These are phyloP conservation scores for Mechanitis mazaeus DNA, from an alignment of 2,888 invertebrate genomes.

Conservation along the genomic window DNA sequence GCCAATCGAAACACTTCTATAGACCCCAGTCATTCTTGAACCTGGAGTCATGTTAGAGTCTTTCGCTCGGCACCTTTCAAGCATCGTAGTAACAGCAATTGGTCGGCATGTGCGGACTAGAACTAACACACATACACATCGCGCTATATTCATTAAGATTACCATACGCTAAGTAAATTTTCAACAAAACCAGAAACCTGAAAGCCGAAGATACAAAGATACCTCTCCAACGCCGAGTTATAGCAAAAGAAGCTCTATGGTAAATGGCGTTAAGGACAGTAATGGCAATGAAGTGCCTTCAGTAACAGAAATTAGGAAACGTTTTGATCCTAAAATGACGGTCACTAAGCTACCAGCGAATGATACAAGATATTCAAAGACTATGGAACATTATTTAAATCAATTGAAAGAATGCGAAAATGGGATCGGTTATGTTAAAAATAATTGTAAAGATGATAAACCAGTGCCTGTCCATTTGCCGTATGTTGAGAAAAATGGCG, in stretches of 20 bases:
- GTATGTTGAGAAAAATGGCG: conserved; percentile 59
- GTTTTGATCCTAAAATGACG: conserved; percentile 74
- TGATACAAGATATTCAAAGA: conserved; percentile 54
- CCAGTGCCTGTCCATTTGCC: conserved; percentile 70
- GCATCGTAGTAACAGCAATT: conserved; percentile 35
- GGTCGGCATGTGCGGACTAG: conserved; percentile 47
- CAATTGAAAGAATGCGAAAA: conserved; percentile 66
- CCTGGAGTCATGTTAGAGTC: conserved; percentile 4
- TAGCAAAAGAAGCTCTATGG: conserved; percentile 58
- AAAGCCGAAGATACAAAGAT: conserved; percentile 67
- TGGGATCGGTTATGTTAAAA: conserved; percentile 57
- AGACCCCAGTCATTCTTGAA: background rate
- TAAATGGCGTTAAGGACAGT: conserved; percentile 72
- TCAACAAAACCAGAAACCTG: conserved; percentile 62
- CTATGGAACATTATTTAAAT: conserved; percentile 60
- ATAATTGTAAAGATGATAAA: conserved; percentile 58
- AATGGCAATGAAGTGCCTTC: conserved; percentile 78
- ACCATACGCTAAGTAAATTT: conserved; percentile 49
- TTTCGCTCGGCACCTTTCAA: conserved; percentile 30
- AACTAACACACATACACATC: conserved; percentile 73
- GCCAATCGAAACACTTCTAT: conserved; percentile 35
- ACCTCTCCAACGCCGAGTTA: conserved; percentile 55
- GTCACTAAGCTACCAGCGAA: conserved; percentile 68
- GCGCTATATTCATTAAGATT: conserved; percentile 38
- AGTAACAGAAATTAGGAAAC: conserved; percentile 77